phyloP scores from a whole-genome alignment of 2,888 invertebrate species.

The Sialis fuliginosa region DNA sequence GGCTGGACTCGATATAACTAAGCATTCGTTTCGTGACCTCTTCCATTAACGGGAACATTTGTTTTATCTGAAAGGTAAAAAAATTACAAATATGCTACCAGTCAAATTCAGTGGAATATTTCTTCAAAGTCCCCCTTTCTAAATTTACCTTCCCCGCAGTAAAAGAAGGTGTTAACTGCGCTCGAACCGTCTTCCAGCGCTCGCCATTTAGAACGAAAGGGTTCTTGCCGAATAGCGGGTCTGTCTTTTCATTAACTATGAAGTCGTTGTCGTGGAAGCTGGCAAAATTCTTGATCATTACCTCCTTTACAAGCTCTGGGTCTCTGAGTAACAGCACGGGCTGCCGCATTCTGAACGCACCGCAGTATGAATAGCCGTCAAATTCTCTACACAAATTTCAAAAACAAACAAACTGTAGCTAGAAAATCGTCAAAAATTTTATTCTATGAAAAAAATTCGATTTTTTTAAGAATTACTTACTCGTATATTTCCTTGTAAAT shows the following conservation, averaged over 20 bases:
- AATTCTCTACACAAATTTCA: constrained; percentile 4
- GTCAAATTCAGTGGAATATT: too few relatives aligned
- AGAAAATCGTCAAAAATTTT: too few relatives aligned
- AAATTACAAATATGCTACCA: too few relatives aligned
- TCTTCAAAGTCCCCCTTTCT: too few relatives aligned
- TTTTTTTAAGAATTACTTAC: constrained; percentile 14
- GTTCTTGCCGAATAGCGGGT: constrained; percentile 23
- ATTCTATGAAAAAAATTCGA: neutral
- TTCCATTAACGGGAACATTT: constrained; percentile 28
- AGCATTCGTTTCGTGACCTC: constrained; percentile 25
- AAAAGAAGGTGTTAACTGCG: constrained; percentile 26
- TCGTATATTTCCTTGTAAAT: constrained; percentile 22
- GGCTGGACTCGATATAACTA: constrained; percentile 20
- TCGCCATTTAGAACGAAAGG: constrained; percentile 23
- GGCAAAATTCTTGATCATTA: constrained; percentile 19
- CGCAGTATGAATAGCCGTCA: constrained; percentile 16
- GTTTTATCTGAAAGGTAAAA: constrained; percentile 21
- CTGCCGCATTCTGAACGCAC: constrained; percentile 15
- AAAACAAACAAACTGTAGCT: too few relatives aligned
- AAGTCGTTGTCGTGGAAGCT: constrained; percentile 14
- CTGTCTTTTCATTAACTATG: constrained; percentile 19
- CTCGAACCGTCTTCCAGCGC: constrained; percentile 26
- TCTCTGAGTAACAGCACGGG: constrained; percentile 18
- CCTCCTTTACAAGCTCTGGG: constrained; percentile 16
- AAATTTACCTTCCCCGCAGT: constrained; percentile 21